These are phyloP conservation scores for Karalla daura DNA, from an alignment of 2,797 vertebrate genomes.

Conservation along the genomic window DNA sequence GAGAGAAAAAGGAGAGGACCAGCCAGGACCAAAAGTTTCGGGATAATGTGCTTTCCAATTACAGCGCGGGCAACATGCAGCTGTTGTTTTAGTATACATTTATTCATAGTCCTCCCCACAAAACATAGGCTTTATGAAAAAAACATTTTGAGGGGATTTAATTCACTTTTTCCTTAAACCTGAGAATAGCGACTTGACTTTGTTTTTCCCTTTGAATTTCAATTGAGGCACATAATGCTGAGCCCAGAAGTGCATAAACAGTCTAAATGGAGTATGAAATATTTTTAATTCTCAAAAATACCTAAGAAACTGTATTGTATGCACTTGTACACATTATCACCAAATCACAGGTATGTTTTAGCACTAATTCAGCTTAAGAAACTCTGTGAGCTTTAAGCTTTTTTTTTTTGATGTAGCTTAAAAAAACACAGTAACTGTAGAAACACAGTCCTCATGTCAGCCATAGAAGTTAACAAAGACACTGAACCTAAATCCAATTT, in stretches of 20 bases:
- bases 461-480: no score
- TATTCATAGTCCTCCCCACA: slow-evolving; percentile 67
- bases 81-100: slow-evolving; percentile 71
- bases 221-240: neutral
- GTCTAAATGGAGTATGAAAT: neutral
- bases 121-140: slow-evolving; percentile 52
- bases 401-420: no score
- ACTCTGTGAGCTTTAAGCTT: no score
- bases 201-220: slow-evolving; percentile 11
- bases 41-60: slow-evolving; percentile 50
- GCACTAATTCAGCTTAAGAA: neutral
- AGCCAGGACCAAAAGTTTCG: slow-evolving; percentile 21
- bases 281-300: slow-evolving; percentile 1
- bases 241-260: neutral
- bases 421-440: neutral
- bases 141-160: slow-evolving; percentile 42
- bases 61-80: slow-evolving; percentile 34
- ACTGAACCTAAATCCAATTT: no score
- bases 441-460: neutral
- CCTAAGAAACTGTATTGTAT: neutral
- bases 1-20: slow-evolving; percentile 4
- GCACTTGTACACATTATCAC: neutral
- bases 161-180: slow-evolving; percentile 31
- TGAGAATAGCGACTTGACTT: slow-evolving; percentile 15
- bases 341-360: neutral